Percentiles rank a stretch among this genome's conserved stretches.
Evolutionary conservation across 2,797 vertebrate species (phyloP).

Genomic region (Molossus alvarezi): DNA sequence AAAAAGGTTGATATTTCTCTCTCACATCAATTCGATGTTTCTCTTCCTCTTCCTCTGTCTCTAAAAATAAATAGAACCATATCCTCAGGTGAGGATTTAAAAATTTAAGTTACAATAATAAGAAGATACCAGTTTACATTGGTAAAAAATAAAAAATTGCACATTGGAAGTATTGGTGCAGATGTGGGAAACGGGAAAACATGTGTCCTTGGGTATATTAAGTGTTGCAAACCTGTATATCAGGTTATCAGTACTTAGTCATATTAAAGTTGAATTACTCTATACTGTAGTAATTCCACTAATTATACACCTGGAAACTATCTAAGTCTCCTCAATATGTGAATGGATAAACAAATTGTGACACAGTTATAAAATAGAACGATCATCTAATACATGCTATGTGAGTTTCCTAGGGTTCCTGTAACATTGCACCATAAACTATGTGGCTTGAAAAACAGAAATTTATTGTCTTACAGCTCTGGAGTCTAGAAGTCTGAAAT

Average conservation of each 20-base stretch:
- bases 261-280: conserved; percentile 11
- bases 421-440: background rate
- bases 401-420: background rate
- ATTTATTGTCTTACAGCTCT: too few species aligned
- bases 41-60: too few species aligned
- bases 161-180: background rate
- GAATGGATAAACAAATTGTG: too few species aligned
- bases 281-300: background rate
- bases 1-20: too few species aligned
- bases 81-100: too few species aligned
- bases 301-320: background rate
- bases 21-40: too few species aligned
- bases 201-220: background rate
- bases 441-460: background rate
- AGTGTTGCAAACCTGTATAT: background rate
- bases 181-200: background rate
- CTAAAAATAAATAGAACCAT: too few species aligned
- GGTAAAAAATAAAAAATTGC: background rate
- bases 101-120: conserved; percentile 9
- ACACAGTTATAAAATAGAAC: background rate
- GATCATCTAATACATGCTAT: background rate
- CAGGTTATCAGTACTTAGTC: conserved; percentile 2
- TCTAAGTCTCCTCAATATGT: background rate
- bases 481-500: too few species aligned
- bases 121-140: background rate